Evolutionary conservation across 2,888 invertebrate genomes (phyloP), one percentile per base, ranked within the genome.

Genomic region (Drosophila setosimentum): DNA sequence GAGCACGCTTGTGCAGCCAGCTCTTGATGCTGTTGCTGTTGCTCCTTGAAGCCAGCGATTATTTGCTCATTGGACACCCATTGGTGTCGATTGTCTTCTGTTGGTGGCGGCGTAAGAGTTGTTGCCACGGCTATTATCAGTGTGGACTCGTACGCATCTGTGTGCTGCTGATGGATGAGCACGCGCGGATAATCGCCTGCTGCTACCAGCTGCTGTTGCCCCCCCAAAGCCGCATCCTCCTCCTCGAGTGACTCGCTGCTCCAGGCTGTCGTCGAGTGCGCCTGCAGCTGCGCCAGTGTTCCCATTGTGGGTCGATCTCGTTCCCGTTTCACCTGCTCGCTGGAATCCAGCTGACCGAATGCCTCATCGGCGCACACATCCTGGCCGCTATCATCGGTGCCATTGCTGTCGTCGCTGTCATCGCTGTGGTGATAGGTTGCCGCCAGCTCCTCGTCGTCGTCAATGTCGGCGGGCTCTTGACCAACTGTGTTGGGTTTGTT

Each of bases 101-200:
- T 4, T 37, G 53, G 58, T 57, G 66, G 30, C 40, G 42, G 68
- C 6, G 90, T 78, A 1, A 89, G 84, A 33, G 91, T 90, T 4
- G 92, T 76, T 7, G 91, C 88, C 16, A 92, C 90, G 3, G 92
- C 91, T 70, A 92, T 89, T 21, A 92, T 91, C 55, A 92, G 51
- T 8, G 92, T 92, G 2, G 92, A 92, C 60, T 92, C 92, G 70
- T 83, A 92, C 37, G 86, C 75, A 66, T 92, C 91, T 0, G 91
- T 87, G 62, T 91, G 91, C 68, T 92, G 91, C 54, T 92, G 92
- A 61, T 92, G 92, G 61, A 92, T 90, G 30, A 92, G 84, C 21
- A 92, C 92, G 4, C 91, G 83, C 7, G 92, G 92, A 57, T 90
- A 82, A 30, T 91, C 91, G 54, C 45, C 53, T 27, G 49, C 37